phyloP scores from a whole-genome alignment of 2,888 invertebrate genomes.

The Drosophila melanosoma region DNA sequence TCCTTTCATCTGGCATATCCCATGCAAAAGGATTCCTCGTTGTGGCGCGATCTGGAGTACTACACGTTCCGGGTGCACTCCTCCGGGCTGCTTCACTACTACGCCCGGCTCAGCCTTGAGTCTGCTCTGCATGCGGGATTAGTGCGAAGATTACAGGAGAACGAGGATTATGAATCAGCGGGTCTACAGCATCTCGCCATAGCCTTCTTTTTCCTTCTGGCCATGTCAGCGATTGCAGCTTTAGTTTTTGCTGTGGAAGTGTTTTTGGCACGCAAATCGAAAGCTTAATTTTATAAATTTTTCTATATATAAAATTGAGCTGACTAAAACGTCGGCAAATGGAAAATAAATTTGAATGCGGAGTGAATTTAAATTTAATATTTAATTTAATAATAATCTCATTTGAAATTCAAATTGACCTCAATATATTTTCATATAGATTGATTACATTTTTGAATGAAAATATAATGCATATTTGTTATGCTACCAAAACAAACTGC shows the following conservation, averaged over 20 bases:
- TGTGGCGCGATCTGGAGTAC: constrained; percentile 77
- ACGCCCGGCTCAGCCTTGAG: constrained; percentile 65
- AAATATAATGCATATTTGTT: background rate
- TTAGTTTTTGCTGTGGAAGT: constrained; percentile 51
- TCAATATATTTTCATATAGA: background rate
- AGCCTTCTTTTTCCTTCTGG: constrained; percentile 64
- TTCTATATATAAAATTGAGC: background rate
- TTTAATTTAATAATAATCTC: background rate
- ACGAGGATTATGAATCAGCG: constrained; percentile 67
- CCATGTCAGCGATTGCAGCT: constrained; percentile 43
- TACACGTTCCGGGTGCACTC: constrained; percentile 75
- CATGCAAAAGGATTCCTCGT: constrained; percentile 76
- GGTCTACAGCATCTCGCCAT: constrained; percentile 72
- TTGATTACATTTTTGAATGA: background rate
- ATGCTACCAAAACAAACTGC: background rate
- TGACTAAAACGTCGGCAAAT: background rate
- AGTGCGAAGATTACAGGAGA: constrained; percentile 60
- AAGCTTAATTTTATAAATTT: background rate
- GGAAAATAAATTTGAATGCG: background rate
- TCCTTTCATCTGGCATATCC: constrained; percentile 76
- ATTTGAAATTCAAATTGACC: background rate
- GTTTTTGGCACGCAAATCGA: constrained; percentile 5
- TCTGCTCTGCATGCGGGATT: constrained; percentile 68
- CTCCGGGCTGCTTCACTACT: constrained; percentile 72
- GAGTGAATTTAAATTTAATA: background rate